phyloP scores from a whole-genome alignment of 2,797 vertebrate genomes.

The Myotis pilosus region DNA sequence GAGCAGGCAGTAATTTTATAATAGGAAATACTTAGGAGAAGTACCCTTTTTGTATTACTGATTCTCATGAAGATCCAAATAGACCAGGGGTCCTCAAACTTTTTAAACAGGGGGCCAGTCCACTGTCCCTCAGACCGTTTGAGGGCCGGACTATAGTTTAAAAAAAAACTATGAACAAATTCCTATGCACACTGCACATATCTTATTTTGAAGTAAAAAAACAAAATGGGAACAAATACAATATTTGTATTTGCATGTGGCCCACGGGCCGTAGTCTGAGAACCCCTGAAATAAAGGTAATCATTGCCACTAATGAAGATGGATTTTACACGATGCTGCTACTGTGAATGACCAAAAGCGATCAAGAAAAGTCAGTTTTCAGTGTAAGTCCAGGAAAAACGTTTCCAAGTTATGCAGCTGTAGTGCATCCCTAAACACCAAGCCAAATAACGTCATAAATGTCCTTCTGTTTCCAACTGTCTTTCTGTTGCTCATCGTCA shows the following conservation, averaged over 20 bases:
- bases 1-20: slow-evolving; percentile 5
- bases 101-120: too few relatives aligned
- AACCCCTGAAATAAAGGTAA: neutral
- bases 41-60: neutral
- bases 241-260: too few relatives aligned
- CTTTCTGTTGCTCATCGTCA: neutral
- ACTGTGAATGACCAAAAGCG: neutral
- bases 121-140: too few relatives aligned
- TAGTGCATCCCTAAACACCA: neutral
- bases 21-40: neutral
- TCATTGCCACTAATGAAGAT: slow-evolving; percentile 7
- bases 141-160: too few relatives aligned
- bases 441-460: neutral
- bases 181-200: too few relatives aligned
- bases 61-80: slow-evolving; percentile 1
- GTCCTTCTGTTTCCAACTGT: neutral
- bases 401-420: neutral
- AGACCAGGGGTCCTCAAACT: neutral
- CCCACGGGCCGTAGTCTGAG: too few relatives aligned
- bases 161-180: too few relatives aligned
- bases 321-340: neutral
- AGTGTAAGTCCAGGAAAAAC: neutral
- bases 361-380: neutral
- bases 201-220: too few relatives aligned
- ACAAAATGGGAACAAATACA: too few relatives aligned